Evolutionary conservation across 2,113 vertebrate species (phyloP), one percentile per base, ranked within the genome.

Genomic region (Phrynosoma blainvillii): DNA sequence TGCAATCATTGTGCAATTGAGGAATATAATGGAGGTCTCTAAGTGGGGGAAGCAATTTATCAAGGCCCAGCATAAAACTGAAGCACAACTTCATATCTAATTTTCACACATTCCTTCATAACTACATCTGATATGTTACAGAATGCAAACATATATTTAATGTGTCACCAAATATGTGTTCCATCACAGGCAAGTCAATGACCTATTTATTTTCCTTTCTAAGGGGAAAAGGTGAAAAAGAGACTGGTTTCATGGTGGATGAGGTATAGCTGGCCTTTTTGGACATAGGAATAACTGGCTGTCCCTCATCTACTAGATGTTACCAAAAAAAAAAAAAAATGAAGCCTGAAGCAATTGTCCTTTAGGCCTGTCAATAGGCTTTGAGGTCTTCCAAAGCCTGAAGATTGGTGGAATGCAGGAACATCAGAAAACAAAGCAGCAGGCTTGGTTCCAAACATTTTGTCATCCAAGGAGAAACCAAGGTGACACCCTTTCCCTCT

Each of bases 21-120:
- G 25, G 87, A 84, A 70, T 70, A 88, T 73, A 83, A 77, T 83
- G 87, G 40, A 56, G 32, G 74, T 12, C 80, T 88, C 40, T 88
- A 76, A 81, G 80, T 54, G 56, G 68, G 74, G 80, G 73, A 84
- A 83, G n/a, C 71, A 25, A 42, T 32, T 68, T 86, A 36, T 25
- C 14, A 30, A 79, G 25, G 66, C 40, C 42, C 47, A n/a, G 9
- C 5, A 27, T 47, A 47, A 47, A 47, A 47, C 47, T n/a, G 21
- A 66, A n/a, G 32, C 14, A 9, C 9, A 30, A 2, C 65, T 83
- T 5, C 9, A 0, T 56, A 42, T 20, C 52, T 36, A 40, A 8
- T 68, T 78, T 40, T 78, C 75, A 86, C 59, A 86, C 27, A 32
- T 62, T 62, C 56, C 11, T 59, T 59, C 0, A 62, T n/a, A n/a